Conservation (phyloP, 2,113 vertebrate species). For the Nanorana parkeri region DNA sequence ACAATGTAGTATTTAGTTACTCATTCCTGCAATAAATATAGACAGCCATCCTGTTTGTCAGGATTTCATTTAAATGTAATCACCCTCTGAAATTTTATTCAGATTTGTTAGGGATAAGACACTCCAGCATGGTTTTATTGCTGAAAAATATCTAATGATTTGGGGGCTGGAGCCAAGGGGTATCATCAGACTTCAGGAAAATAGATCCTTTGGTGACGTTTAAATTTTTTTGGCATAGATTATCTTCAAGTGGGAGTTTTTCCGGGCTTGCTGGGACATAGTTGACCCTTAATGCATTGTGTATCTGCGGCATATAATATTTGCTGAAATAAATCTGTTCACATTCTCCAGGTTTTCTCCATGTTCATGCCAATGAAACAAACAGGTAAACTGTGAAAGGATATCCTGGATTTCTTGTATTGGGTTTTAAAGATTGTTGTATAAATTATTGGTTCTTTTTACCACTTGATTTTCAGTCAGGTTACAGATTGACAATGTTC, state of each 20-base stretch:
- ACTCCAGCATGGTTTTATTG: slow-evolving; percentile 63
- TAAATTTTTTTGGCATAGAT: slow-evolving; percentile 66
- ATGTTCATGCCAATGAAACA: background rate
- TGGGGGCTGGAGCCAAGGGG: slow-evolving; percentile 70
- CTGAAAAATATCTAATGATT: slow-evolving; percentile 64
- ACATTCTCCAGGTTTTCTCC: slow-evolving; percentile 60
- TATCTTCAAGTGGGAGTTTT: slow-evolving; percentile 65
- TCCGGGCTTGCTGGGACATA: slow-evolving; percentile 59
- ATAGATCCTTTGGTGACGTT: slow-evolving; percentile 69
- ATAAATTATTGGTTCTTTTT: too few species aligned
- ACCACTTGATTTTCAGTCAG: too few species aligned
- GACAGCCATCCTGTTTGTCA: slow-evolving; percentile 63
- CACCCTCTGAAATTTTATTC: slow-evolving; percentile 66
- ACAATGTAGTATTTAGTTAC: slow-evolving; percentile 64
- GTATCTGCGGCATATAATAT: slow-evolving; percentile 65
- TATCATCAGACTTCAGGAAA: slow-evolving; percentile 69
- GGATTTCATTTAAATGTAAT: slow-evolving; percentile 74
- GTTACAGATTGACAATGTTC: too few species aligned
- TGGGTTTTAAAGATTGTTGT: too few species aligned
- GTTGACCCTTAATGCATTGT: slow-evolving; percentile 66
- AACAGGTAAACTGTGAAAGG: background rate
- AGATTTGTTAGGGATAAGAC: slow-evolving; percentile 64
- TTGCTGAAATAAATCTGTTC: slow-evolving; percentile 59
- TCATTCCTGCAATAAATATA: slow-evolving; percentile 60
- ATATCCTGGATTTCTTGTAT: too few species aligned